Conservation (phyloP, 2,113 vertebrate species). For the Cochlearius cochlearius region DNA sequence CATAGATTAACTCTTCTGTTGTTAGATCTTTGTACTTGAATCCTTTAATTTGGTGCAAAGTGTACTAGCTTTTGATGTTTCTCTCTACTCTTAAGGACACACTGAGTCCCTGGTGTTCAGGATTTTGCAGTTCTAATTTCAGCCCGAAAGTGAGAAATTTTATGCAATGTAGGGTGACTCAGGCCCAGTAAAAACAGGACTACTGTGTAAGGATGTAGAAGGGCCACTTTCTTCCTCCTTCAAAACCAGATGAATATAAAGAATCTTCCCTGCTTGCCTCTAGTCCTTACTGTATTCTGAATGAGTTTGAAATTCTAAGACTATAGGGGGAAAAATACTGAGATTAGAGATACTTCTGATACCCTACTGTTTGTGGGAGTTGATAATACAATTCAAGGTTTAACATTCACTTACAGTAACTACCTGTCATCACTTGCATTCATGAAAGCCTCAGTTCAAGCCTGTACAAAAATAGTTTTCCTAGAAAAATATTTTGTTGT, state of each 20-base stretch:
- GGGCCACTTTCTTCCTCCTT: accelerated
- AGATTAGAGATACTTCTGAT: background rate
- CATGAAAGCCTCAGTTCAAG: background rate
- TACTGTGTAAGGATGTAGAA: background rate
- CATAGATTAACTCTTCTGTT: slow-evolving; percentile 44
- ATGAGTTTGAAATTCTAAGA: background rate
- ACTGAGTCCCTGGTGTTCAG: background rate
- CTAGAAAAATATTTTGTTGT: background rate
- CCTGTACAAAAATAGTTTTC: background rate
- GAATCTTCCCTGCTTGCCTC: background rate
- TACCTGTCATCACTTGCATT: background rate
- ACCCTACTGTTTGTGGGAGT: background rate
- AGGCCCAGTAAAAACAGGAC: background rate
- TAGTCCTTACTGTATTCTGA: background rate
- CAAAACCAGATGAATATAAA: background rate
- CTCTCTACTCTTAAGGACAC: background rate
- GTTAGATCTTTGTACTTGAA: background rate
- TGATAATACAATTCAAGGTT: background rate
- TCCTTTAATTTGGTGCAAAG: background rate
- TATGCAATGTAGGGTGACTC: background rate
- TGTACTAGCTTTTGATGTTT: slow-evolving; percentile 1
- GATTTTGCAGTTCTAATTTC: background rate
- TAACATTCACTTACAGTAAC: background rate
- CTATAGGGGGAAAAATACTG: background rate
- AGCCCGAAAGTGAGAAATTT: background rate